phyloP scores from a whole-genome alignment of 2,113 vertebrate genomes.

The Patagioenas fasciata region DNA sequence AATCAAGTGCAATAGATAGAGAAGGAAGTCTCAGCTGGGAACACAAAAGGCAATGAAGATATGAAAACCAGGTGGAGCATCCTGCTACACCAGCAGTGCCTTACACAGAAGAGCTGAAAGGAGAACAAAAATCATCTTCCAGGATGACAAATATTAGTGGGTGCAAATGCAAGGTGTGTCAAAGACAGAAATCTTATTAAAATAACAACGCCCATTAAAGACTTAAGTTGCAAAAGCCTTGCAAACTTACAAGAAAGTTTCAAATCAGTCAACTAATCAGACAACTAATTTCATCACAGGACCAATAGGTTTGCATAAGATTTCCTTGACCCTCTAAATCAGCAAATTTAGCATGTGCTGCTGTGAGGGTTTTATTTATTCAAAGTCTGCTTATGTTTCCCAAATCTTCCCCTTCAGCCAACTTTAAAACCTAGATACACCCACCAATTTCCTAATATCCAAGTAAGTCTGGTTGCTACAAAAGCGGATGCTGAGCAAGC shows the following conservation, averaged over 20 bases:
- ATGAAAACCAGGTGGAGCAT: background rate
- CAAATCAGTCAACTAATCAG: background rate
- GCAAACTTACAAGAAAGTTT: slow-evolving; percentile 18
- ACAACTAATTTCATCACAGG: background rate
- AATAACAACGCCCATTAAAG: slow-evolving; percentile 47
- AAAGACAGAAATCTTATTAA: slow-evolving; percentile 39
- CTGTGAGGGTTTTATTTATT: background rate
- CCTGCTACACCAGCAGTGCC: background rate
- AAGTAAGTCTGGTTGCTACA: background rate
- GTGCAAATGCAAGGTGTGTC: slow-evolving; percentile 50
- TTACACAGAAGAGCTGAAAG: background rate
- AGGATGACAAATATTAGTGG: background rate
- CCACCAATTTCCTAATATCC: background rate
- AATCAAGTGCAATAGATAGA: background rate
- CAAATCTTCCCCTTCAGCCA: background rate
- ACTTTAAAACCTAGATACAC: background rate
- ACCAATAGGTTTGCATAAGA: background rate
- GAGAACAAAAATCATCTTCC: background rate
- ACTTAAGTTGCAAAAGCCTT: slow-evolving; percentile 32
- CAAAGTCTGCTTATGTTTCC: background rate
- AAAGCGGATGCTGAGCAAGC: background rate
- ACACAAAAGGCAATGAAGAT: background rate
- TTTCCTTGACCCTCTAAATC: background rate
- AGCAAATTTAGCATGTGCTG: background rate
- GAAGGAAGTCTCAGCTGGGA: background rate